phyloP scores from a whole-genome alignment of 2,888 invertebrate species.

The Polydrusus pterygomalis region DNA sequence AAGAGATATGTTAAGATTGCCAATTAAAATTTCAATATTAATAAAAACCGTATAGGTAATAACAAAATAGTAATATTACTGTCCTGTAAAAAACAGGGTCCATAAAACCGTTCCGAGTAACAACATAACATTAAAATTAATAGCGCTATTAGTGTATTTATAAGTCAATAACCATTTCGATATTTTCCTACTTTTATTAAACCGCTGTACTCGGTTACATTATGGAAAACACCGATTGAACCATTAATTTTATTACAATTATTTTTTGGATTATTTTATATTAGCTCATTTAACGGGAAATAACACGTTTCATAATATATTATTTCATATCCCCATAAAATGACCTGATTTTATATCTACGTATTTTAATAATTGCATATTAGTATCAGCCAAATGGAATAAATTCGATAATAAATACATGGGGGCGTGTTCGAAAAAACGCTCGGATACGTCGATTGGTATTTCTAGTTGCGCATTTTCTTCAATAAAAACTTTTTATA shows the following conservation, averaged over 20 bases:
- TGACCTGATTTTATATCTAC: not conserved
- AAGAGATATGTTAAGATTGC: not conserved
- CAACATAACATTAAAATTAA: conserved; percentile 17
- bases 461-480: no score
- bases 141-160: not conserved
- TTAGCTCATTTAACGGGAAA: not conserved
- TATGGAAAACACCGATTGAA: not conserved
- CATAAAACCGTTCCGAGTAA: not conserved
- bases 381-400: no score
- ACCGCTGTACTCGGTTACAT: conserved; percentile 6
- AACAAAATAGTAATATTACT: not conserved
- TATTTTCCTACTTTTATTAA: conserved; percentile 20
- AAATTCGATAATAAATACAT: no score
- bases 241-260: not conserved
- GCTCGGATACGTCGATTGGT: no score
- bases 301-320: not conserved
- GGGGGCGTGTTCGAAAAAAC: no score
- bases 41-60: not conserved
- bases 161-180: conserved; percentile 5
- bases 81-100: not conserved
- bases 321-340: not conserved
- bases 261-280: conserved; percentile 6
- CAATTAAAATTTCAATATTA: not conserved
- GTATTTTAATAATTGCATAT: no score
- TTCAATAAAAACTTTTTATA: no score